Conservation (phyloP, 2,797 vertebrate genomes). For the Apodemus agrarius region DNA sequence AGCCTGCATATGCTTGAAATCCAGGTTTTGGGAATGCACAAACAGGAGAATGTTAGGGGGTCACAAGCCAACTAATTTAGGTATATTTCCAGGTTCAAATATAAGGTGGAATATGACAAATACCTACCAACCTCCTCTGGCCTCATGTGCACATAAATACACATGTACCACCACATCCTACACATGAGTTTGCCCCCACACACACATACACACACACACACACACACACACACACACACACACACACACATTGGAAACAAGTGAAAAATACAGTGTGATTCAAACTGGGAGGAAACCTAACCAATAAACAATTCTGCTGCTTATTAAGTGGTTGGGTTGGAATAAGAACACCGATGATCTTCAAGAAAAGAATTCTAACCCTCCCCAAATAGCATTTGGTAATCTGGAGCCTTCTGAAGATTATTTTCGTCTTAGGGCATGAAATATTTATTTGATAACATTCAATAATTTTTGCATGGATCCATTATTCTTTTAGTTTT, state of each 20-base stretch:
- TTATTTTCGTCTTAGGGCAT: neutral
- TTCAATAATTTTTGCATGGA: conserved; percentile 2
- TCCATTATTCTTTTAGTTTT: neutral
- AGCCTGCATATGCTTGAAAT: neutral
- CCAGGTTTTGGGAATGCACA: neutral
- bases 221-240: neutral
- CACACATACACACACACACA: neutral
- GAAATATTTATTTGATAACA: conserved; percentile 31
- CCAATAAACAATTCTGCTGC: neutral
- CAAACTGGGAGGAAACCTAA: conserved; percentile 45
- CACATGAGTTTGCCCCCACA: neutral
- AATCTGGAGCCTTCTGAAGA: conserved; percentile 10
- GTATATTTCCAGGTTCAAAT: neutral
- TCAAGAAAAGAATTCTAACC: conserved; percentile 9
- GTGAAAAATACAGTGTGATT: neutral
- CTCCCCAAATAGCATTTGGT: conserved; percentile 30
- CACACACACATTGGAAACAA: neutral
- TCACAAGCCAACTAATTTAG: neutral
- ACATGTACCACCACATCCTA: neutral
- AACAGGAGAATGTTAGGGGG: neutral
- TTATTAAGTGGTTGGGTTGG: conserved; percentile 55
- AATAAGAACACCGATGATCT: conserved; percentile 40
- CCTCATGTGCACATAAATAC: neutral
- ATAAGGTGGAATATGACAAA: neutral
- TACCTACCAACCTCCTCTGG: neutral